A percentile compares a stretch with the other conserved stretches of the same genome.
Evolutionary conservation across 2,888 invertebrate species (phyloP).

Genomic region (Crematogaster levior): DNA sequence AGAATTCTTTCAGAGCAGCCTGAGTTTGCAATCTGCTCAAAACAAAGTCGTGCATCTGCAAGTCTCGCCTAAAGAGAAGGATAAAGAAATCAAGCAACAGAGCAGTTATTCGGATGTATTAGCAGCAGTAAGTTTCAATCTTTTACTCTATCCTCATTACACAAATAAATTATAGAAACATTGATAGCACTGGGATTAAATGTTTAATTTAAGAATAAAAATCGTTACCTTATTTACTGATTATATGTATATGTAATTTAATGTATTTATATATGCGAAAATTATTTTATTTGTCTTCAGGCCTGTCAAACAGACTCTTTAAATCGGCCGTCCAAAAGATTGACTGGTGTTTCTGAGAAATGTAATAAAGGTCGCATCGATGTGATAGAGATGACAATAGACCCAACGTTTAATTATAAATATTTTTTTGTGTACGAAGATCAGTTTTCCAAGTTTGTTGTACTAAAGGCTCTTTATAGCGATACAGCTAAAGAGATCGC

Average conservation of each 20-base stretch:
- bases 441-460: slow-evolving; percentile 75
- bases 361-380: slow-evolving; percentile 75
- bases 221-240: neutral
- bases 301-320: neutral
- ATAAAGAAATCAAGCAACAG: slow-evolving; percentile 13
- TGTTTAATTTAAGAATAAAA: neutral
- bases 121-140: slow-evolving; percentile 25
- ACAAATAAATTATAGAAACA: neutral
- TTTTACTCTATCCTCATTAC: neutral
- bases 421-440: slow-evolving; percentile 79
- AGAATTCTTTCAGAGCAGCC: slow-evolving; percentile 11
- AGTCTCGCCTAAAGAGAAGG: slow-evolving; percentile 12
- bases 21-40: slow-evolving; percentile 2
- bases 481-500: slow-evolving; percentile 73
- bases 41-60: slow-evolving; percentile 13
- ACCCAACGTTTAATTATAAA: slow-evolving; percentile 63
- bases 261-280: slow-evolving; percentile 28
- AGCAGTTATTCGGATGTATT: neutral
- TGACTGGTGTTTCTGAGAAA: slow-evolving; percentile 7
- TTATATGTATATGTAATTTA: neutral
- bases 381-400: slow-evolving; percentile 74
- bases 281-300: neutral
- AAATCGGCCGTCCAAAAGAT: neutral
- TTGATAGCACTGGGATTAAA: neutral
- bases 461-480: slow-evolving; percentile 73